These are phyloP conservation scores for Drosophila ezoana DNA, from an alignment of 2,888 invertebrate genomes.

Conservation along the genomic window DNA sequence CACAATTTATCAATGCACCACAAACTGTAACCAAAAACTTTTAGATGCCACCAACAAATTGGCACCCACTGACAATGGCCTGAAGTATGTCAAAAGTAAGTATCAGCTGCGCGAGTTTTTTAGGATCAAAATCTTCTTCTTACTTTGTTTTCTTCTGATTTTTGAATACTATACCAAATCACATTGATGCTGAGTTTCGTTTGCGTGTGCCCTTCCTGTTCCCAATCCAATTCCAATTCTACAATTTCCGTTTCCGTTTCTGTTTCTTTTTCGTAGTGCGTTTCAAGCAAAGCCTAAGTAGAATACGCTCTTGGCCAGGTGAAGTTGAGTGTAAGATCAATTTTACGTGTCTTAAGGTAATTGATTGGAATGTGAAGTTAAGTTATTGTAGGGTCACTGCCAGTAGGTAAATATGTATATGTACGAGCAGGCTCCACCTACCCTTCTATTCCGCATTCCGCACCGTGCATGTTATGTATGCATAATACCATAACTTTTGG, in stretches of 20 bases:
- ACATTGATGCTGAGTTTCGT: constrained; percentile 9
- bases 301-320: constrained; percentile 75
- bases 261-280: constrained; percentile 53
- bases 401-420: constrained; percentile 65
- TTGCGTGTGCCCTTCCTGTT: background rate
- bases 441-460: background rate
- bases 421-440: constrained; percentile 27
- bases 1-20: constrained; percentile 38
- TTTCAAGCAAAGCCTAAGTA: constrained; percentile 61
- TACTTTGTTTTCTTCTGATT: background rate
- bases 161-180: background rate
- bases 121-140: background rate
- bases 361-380: constrained; percentile 70
- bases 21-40: constrained; percentile 33
- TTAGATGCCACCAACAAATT: constrained; percentile 70
- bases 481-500: constrained; percentile 1
- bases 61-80: constrained; percentile 68
- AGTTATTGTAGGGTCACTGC: constrained; percentile 60
- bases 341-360: constrained; percentile 66
- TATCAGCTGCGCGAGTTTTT: constrained; percentile 57
- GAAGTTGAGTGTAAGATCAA: constrained; percentile 66
- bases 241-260: constrained; percentile 11
- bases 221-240: background rate
- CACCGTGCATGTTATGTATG: constrained; percentile 32
- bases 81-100: constrained; percentile 84